Base-by-base conservation (phyloP, 2,113 vertebrate genomes). In the Thalassarche chlororhynchos region DNA sequence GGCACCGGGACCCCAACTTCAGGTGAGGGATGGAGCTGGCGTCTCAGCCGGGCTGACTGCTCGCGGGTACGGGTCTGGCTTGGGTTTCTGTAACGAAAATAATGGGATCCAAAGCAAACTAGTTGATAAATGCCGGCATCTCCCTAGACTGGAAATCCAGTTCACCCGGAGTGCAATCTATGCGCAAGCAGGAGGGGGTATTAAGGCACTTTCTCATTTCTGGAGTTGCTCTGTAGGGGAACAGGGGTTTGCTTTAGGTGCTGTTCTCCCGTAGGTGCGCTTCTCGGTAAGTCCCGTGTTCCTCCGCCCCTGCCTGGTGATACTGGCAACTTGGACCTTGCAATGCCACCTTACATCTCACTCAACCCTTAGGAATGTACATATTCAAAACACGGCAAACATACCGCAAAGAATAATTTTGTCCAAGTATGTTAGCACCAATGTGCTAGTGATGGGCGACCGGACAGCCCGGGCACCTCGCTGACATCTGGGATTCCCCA, bases 341-440 rank as follows among this genome's bases (percentile, higher is more conserved):
- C 62, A 14, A 3, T 34, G 77, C 36, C 82, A 24, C 60, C 49
- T 38, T 20, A 6, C 57, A 6, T 5, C 32, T 31, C 86, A 3
- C 16, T 9, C 36, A 6, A 0, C 15, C 44, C 36, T 54, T 29
- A 32, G 1, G 18, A 54, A 51, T 2, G 13, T 11, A 8, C 7
- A 0, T 4, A 15, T 6, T 18, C 57, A 19, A 72, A 71, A 3
- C 62, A 3, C 12, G 10, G 80, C 69, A 32, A 29, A 9, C 46
- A 8, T 0, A 13, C 26, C 11, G 58, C 65, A 9, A 60, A 32
- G 47, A 49, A 5, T 12, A 4, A 11, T 77, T 24, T 8, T 17
- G 49, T 19, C 4, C 52, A 6, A 8, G 36, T 3, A 2, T 6
- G 31, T 25, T 25, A 14, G 57, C 14, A 62, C 5, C 47, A 0